Base-by-base conservation (phyloP, 2,113 vertebrate species). In the Tylochromis polylepis region DNA sequence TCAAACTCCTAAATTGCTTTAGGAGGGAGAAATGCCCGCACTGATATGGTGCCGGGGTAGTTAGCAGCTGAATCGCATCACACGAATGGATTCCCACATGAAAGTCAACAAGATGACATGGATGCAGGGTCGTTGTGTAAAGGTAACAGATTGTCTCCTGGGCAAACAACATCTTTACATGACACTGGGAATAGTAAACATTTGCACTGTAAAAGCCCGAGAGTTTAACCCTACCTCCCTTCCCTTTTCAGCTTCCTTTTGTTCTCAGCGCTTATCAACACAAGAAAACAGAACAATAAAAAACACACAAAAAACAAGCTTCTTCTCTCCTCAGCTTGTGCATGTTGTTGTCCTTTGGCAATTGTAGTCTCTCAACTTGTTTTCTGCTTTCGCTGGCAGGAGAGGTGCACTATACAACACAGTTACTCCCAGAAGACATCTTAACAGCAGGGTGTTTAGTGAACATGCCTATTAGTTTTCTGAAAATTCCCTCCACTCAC, bases 121-220 rank as follows among this genome's bases (percentile, higher is more conserved):
- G 65, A 84, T 9, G 49, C 49, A 6, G 77, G 88, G 80, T 62
- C 87, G 91, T 94, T 94, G 92, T 94, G 87, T 59, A 38, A 91
- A 93, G 91, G 95, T 93, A 95, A 93, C 78, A 41, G 59, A 84
- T 75, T 43, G 87, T 95, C 94, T 94, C 90, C 60, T 83, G 93
- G 93, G 95, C 93, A 95, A 95, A 95, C 93, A 87, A 59, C 91
- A 91, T 92, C 94, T 95, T 95, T 88, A 83, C 91, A 89, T 70
- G 85, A 88, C 91, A 81, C 91, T 94, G 94, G 95, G 95, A 96
- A 96, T 65, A 86, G 94, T 92, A 95, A 96, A 96, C 93, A 96
- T 96, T 96, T 95, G 91, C 86, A 89, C 89, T 85, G 91, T 91
- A 83, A 92, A 94, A 94, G 84, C 90, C 91, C 43, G 56, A 78